A percentile compares a stretch with the other conserved stretches of the same genome.
Evolutionary conservation across 2,113 vertebrate species (phyloP).

Genomic region (Megaptera novaeangliae): DNA sequence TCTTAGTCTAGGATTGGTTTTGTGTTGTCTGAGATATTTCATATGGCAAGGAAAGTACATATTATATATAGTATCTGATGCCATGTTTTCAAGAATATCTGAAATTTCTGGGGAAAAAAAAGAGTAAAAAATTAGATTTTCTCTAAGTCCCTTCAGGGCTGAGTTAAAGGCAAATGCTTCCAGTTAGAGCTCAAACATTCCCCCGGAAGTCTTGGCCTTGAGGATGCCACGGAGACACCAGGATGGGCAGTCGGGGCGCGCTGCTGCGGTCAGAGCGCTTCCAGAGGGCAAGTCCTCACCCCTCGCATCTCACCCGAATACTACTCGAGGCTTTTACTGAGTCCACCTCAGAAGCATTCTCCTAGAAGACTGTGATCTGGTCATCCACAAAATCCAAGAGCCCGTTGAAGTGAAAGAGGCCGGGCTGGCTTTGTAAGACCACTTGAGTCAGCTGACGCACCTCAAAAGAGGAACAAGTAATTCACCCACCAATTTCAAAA

Average conservation of each 20-base stretch:
- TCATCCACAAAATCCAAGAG: not conserved
- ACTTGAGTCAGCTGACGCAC: not conserved
- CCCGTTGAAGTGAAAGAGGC: not conserved
- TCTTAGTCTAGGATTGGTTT: accelerated
- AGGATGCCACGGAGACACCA: not conserved
- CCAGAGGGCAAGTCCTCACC: not conserved
- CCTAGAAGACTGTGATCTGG: not conserved
- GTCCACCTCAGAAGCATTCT: not conserved
- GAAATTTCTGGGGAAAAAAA: not conserved
- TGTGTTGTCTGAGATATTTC: not conserved
- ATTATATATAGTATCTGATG: not conserved
- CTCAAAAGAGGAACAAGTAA: not conserved
- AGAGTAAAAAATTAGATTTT: not conserved
- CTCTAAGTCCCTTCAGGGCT: not conserved
- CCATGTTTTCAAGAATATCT: not conserved
- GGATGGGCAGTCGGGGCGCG: accelerated
- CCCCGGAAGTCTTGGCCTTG: not conserved
- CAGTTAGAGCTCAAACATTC: not conserved
- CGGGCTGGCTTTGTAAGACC: not conserved
- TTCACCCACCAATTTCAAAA: not conserved
- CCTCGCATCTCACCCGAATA: not conserved
- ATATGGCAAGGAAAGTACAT: not conserved
- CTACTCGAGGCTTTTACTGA: accelerated
- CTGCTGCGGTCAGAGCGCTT: not conserved
- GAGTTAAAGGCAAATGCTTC: not conserved